phyloP scores from a whole-genome alignment of 2,113 vertebrate species.

The Megalops atlanticus region DNA sequence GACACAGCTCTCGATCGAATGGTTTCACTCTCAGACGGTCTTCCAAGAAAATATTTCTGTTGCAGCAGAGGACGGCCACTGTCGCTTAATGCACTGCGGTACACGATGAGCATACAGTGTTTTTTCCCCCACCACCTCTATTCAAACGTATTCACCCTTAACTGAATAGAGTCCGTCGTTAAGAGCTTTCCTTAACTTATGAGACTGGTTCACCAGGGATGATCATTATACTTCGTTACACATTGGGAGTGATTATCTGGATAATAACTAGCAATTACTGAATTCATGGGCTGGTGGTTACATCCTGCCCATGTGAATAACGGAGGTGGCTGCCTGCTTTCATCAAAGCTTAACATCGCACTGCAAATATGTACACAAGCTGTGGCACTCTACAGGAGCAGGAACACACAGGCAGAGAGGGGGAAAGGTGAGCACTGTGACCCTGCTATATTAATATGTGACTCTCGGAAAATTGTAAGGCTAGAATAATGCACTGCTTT shows the following conservation, averaged over 20 bases:
- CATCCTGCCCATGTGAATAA: slow-evolving; percentile 47
- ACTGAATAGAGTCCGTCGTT: slow-evolving; percentile 10
- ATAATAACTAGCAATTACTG: slow-evolving; percentile 52
- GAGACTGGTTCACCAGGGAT: slow-evolving; percentile 39
- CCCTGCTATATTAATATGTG: background rate
- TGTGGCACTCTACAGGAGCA: slow-evolving; percentile 3
- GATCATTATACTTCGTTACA: slow-evolving; percentile 51
- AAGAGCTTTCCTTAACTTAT: slow-evolving; percentile 34
- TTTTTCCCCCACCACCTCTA: background rate
- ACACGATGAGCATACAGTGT: too few relatives aligned
- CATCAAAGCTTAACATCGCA: slow-evolving; percentile 31
- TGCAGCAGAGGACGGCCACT: background rate
- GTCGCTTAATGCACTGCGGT: background rate
- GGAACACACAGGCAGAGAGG: slow-evolving; percentile 4
- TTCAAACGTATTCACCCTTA: slow-evolving; percentile 24
- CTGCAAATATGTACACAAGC: slow-evolving; percentile 18
- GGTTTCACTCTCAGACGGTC: background rate
- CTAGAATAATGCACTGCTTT: background rate
- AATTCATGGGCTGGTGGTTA: slow-evolving; percentile 32
- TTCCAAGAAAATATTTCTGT: background rate
- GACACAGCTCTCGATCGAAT: background rate
- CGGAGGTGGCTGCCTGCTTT: slow-evolving; percentile 30
- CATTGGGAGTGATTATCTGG: slow-evolving; percentile 45
- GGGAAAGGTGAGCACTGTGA: background rate
- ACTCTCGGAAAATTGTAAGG: background rate